phyloP scores from a whole-genome alignment of 1,140 invertebrate species.

The Galleria mellonella region DNA sequence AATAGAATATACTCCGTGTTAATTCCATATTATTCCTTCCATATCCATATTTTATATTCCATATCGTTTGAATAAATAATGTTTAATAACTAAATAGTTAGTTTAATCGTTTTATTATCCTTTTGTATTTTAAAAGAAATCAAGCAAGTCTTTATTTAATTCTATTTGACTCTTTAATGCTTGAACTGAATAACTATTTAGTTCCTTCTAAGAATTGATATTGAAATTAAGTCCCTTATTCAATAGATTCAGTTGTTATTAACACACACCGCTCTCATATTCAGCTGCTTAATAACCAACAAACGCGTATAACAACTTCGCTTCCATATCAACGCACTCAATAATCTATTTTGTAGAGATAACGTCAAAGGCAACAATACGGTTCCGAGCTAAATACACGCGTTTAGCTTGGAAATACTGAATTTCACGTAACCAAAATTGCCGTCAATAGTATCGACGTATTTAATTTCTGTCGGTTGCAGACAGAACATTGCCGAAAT shows the following conservation, averaged over 20 bases:
- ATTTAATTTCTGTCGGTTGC: conserved; percentile 28
- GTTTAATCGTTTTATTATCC: too few relatives aligned
- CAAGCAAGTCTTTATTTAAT: too few relatives aligned
- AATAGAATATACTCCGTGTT: too few relatives aligned
- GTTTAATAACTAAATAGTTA: too few relatives aligned
- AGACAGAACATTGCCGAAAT: conserved; percentile 19
- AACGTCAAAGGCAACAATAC: conserved; percentile 5
- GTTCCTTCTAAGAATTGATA: not conserved
- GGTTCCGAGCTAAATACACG: not conserved
- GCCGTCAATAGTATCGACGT: conserved; percentile 6
- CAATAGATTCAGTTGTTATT: not conserved
- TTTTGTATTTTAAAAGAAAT: too few relatives aligned
- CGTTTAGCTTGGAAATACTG: not conserved
- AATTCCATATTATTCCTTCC: too few relatives aligned
- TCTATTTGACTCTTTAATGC: too few relatives aligned
- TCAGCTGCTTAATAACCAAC: conserved; percentile 1
- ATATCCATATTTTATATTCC: too few relatives aligned
- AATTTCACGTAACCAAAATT: not conserved
- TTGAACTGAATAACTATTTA: too few relatives aligned
- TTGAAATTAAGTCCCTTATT: too few relatives aligned
- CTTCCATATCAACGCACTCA: conserved; percentile 4
- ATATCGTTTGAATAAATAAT: too few relatives aligned
- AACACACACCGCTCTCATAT: not conserved
- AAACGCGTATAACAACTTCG: not conserved
- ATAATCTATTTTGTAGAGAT: conserved; percentile 1